Conservation (phyloP, 1,140 invertebrate genomes). For the Solen grandis region DNA sequence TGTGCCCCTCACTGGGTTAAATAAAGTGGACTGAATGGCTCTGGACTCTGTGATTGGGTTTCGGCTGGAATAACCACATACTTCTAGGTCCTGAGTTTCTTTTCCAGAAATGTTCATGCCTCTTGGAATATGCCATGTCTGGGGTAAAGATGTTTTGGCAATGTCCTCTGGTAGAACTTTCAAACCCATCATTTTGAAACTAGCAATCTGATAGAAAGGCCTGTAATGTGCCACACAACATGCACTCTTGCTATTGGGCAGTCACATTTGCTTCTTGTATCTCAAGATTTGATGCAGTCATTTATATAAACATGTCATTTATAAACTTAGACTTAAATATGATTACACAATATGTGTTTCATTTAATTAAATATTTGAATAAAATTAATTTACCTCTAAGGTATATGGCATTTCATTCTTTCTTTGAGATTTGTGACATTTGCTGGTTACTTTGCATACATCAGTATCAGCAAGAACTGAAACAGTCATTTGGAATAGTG, state of each 20-base stretch:
- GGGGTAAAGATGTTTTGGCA: constrained; percentile 49
- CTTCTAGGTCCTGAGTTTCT: constrained; percentile 7
- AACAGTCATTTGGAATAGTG: not conserved
- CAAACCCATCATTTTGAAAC: constrained; percentile 16
- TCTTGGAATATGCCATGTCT: constrained; percentile 56
- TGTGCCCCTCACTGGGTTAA: constrained; percentile 21
- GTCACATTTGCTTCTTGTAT: constrained; percentile 4
- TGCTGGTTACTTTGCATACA: no score
- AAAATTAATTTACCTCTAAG: not conserved
- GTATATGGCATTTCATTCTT: no score
- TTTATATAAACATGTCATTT: not conserved
- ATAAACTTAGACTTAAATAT: no score
- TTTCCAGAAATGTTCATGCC: constrained; percentile 27
- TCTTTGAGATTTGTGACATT: no score
- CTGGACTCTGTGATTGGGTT: not conserved
- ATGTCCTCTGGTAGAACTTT: constrained; percentile 48
- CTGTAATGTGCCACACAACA: constrained; percentile 21
- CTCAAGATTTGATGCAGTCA: not conserved
- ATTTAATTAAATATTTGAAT: not conserved
- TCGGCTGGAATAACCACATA: constrained; percentile 36
- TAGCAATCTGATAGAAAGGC: constrained; percentile 31
- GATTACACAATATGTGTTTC: no score
- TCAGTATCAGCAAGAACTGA: no score
- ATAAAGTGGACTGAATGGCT: constrained; percentile 53
- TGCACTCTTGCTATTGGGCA: constrained; percentile 49